Conservation (phyloP, 2,888 invertebrate species). For the Digitonthophagus gazella region DNA sequence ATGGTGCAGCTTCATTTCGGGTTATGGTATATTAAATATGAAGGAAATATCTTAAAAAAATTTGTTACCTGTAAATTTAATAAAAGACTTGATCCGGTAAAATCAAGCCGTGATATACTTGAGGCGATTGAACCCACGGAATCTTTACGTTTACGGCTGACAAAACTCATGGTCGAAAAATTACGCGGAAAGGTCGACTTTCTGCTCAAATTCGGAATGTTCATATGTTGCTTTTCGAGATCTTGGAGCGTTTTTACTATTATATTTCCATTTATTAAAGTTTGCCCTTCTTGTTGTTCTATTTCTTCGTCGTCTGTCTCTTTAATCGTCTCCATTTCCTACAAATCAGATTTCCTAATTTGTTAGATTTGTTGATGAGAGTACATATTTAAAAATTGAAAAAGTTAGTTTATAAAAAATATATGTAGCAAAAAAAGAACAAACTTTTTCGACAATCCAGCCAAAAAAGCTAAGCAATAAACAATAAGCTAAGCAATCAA, state of each 20-base stretch:
- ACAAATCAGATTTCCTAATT: conserved; percentile 32
- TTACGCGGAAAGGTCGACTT: conserved; percentile 49
- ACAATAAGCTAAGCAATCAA: too few species aligned
- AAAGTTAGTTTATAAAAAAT: too few species aligned
- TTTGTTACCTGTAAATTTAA: conserved; percentile 60
- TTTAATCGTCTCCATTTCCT: conserved; percentile 70
- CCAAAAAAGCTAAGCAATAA: too few species aligned
- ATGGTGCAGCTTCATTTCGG: too few species aligned
- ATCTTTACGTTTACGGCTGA: conserved; percentile 39
- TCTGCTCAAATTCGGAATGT: conserved; percentile 39
- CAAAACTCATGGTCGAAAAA: conserved; percentile 49
- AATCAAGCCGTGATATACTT: conserved; percentile 71
- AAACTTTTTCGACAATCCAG: too few species aligned
- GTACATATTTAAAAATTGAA: background rate
- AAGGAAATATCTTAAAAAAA: background rate
- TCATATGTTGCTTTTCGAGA: conserved; percentile 40
- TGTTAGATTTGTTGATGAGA: too few species aligned
- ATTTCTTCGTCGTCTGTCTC: conserved; percentile 66
- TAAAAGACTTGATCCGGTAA: conserved; percentile 71
- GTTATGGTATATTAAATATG: background rate
- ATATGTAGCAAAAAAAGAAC: too few species aligned
- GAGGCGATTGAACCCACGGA: conserved; percentile 67
- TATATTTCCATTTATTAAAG: conserved; percentile 41
- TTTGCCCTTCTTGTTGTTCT: conserved; percentile 51
- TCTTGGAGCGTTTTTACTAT: conserved; percentile 45